Percentiles rank a stretch among this genome's conserved stretches.
Conservation (phyloP, 2,113 vertebrate species). For the Macquaria australasica region DNA sequence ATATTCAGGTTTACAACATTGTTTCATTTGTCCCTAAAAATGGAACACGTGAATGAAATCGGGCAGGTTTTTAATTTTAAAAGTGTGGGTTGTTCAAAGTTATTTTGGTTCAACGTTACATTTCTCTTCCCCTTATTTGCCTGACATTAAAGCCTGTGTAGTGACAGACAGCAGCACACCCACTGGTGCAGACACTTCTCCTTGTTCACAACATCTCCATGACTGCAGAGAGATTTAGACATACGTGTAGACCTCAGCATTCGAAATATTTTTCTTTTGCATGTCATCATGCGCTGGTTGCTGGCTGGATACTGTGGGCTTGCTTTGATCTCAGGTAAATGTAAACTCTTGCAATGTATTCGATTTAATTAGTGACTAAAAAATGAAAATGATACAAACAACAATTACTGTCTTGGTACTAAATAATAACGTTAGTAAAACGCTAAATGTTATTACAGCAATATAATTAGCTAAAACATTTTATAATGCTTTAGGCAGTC, state of each 20-base stretch:
- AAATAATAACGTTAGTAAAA: background rate
- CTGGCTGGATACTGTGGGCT: conserved; percentile 68
- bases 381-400: background rate
- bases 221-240: conserved; percentile 14
- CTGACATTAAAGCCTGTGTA: background rate
- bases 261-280: conserved; percentile 7
- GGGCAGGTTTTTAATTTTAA: background rate
- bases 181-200: conserved; percentile 26
- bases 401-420: fast-evolving
- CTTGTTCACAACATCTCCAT: background rate
- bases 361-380: background rate
- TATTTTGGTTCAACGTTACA: background rate
- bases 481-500: background rate
- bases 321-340: conserved; percentile 78
- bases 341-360: background rate
- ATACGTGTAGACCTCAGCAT: background rate
- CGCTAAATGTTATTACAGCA: background rate
- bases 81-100: background rate
- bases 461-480: background rate
- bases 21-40: conserved; percentile 5
- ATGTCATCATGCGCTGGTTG: conserved; percentile 71
- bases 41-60: background rate
- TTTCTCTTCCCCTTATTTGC: conserved; percentile 59
- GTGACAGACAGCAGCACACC: background rate
- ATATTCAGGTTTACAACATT: background rate